Base-by-base conservation (phyloP, 2,888 invertebrate species). In the Trissolcus brochymenae region DNA sequence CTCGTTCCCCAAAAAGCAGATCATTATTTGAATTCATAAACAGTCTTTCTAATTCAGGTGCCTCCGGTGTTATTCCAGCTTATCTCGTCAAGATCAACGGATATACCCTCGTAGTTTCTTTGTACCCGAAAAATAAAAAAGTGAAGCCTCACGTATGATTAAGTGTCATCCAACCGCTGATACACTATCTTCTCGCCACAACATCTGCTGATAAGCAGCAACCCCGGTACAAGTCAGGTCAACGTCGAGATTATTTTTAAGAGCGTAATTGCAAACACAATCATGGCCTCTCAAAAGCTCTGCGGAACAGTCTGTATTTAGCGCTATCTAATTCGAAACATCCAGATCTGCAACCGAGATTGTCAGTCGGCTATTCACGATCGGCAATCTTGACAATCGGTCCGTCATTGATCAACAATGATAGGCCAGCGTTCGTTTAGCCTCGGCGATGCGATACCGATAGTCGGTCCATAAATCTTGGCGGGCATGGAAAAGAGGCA, bases 401-500 rank as follows among this genome's bases (percentile, higher is more conserved):
- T 17, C 43, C 21, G 60, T 66, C 72, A 60, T 66, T 65, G 72
- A 72, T 72, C 59, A 65, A 65, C 53, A 72, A 59, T 53, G 65
- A 72, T 72, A 72, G 51, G 41, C 13, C 40, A 64, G 29, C 53
- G 16, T 16, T 46, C 46, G 16, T 46, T 16, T 46, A 46, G 46
- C 46, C 46, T 14, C 43, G 13, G 16, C n/a, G 29, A 50, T 55
- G 41, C 17, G 25, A 25, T 25, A 25, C 25, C 25, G 55, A 67
- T 74, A 74, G 50, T 54, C 43, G 29, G 46, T 53, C 46, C 61
- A 64, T 64, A 62, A 71, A 57, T 71, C 71, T 71, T 41, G 16
- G 16, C 51, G 25, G 3, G 3, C 25, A 25, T 25, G 53, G 51
- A 71, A 49, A 71, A 62, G 61, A 56, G 35, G 19, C 11, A 17